phyloP scores from a whole-genome alignment of 2,888 invertebrate genomes.

The Polyploca ridens region DNA sequence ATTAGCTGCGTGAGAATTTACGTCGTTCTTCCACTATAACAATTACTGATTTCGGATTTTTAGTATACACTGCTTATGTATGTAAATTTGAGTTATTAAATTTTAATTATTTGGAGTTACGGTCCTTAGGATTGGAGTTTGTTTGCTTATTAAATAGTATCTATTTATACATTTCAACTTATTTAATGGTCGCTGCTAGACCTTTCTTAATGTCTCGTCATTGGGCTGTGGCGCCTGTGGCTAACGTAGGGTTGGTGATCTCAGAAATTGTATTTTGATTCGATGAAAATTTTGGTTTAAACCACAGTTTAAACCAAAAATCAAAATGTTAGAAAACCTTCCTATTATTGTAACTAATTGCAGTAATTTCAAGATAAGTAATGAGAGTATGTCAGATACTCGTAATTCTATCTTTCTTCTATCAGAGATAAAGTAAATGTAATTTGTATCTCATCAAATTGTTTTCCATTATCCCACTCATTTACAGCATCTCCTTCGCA shows the following conservation, averaged over 20 bases:
- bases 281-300: too few species aligned
- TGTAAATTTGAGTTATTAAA: conserved; percentile 43
- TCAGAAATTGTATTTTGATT: too few species aligned
- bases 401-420: background rate
- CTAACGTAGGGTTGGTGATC: too few species aligned
- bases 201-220: too few species aligned
- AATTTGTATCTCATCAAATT: conserved; percentile 12
- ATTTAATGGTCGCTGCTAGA: background rate
- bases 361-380: background rate
- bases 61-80: conserved; percentile 35
- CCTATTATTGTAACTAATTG: too few species aligned
- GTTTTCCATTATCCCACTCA: conserved; percentile 1
- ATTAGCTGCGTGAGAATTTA: conserved; percentile 64
- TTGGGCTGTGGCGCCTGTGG: too few species aligned
- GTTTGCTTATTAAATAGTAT: background rate
- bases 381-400: background rate
- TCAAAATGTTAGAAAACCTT: too few species aligned
- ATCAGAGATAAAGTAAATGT: background rate
- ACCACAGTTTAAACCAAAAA: too few species aligned
- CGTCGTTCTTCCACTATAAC: conserved; percentile 45
- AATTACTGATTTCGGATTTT: conserved; percentile 53
- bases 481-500: conserved; percentile 5
- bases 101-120: conserved; percentile 27
- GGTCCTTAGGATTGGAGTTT: conserved; percentile 11
- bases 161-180: too few species aligned